Conservation (phyloP, 1,140 invertebrate species). For the Drusus annulatus region DNA sequence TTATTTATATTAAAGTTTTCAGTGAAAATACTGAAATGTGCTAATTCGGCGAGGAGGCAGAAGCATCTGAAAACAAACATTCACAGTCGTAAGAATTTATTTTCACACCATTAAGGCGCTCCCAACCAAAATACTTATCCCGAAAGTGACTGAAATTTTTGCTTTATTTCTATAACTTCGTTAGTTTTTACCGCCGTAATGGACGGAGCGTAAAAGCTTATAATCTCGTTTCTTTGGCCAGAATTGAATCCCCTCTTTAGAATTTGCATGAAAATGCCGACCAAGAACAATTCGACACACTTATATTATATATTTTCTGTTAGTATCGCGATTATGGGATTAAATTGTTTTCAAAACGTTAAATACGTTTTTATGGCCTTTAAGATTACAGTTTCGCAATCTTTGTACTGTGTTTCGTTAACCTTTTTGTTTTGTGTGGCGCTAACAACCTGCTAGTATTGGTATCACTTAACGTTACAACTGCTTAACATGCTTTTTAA, state of each 20-base stretch:
- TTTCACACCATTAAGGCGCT: not conserved
- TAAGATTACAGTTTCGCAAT: constrained; percentile 8
- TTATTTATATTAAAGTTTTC: too few species aligned
- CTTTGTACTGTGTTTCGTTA: not conserved
- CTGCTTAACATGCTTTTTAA: too few species aligned
- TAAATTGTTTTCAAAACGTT: constrained; percentile 38
- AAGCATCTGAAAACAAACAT: constrained; percentile 1
- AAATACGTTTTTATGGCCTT: constrained; percentile 26
- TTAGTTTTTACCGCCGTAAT: constrained; percentile 40
- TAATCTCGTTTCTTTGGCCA: constrained; percentile 26
- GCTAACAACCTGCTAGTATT: not conserved
- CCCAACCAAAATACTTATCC: constrained; percentile 2
- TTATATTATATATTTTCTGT: constrained; percentile 21
- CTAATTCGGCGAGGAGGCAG: not conserved
- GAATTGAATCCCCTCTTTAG: constrained; percentile 21
- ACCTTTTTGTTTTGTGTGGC: not conserved
- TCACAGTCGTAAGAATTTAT: not conserved
- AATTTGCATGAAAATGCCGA: constrained; percentile 38
- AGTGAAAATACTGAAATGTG: not conserved
- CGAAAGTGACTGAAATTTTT: constrained; percentile 7
- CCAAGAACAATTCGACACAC: constrained; percentile 18
- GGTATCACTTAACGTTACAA: too few species aligned
- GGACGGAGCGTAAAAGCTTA: constrained; percentile 1
- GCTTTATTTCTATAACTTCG: constrained; percentile 25
- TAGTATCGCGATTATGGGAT: constrained; percentile 20